Evolutionary conservation across 2,888 invertebrate species (phyloP), one percentile per base, ranked within the genome.

Genomic region (Lucinisca nassula): DNA sequence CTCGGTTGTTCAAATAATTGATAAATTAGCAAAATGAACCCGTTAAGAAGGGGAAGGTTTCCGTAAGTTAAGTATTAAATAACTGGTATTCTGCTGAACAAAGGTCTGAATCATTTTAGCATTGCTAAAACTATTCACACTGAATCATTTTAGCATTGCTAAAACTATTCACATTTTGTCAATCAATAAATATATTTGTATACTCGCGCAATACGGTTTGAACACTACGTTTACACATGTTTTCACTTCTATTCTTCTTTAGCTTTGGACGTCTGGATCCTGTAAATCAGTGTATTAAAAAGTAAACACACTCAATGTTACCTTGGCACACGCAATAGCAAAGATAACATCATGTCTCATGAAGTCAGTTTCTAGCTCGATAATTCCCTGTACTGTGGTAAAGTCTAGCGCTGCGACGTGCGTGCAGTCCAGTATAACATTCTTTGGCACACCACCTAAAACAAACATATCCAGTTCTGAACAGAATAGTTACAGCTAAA

Each of bases 321-420:
- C 91, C 76, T 70, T 32, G 37, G 85, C 84, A 81, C 86, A 79
- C 32, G 90, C 91, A 85, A 92, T 84, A 17, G 91, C 91, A 77
- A 92, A 86, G 32, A 75, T 77, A 6, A 91, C 89, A 37, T 85
- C 85, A 37, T 89, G 87, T 27, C 84, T 82, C 75, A 89, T 87
- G 49, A 92, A 91, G 79, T 92, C 92, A 51, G 88, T 77, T 51
- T 90, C 81, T 32, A 92, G 49, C 75, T 91, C 89, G 51, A 84
- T 85, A 10, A 92, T 70, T 32, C 90, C 89, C 89, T 92, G 72
- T 32, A 94, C 77, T 21, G 92, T 89, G 37, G 92, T 94, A 79
- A 92, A 94, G 51, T 94, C 94, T 38, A 93, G 78, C n/a, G 84
- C 91, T 35, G 91, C 88, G 21, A 95, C 89, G 84, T 94, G 94